phyloP scores from a whole-genome alignment of 2,113 vertebrate species.

The Sialia sialis region DNA sequence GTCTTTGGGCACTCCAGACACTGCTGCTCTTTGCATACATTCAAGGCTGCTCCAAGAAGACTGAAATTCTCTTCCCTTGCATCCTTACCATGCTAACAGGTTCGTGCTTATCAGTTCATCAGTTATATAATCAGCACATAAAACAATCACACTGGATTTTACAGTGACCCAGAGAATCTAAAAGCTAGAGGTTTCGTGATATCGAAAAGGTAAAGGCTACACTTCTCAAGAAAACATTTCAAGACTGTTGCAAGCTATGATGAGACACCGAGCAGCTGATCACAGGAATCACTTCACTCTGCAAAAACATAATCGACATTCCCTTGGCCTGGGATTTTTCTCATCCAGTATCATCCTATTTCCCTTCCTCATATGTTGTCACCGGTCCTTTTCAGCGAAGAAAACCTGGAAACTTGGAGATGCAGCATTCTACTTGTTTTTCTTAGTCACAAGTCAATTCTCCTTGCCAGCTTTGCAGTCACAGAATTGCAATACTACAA shows the following conservation, averaged over 20 bases:
- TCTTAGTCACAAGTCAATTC: background rate
- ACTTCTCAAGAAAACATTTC: background rate
- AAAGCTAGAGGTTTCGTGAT: background rate
- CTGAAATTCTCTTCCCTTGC: background rate
- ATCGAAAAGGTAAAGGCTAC: background rate
- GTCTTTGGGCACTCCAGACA: background rate
- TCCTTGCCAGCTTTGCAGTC: background rate
- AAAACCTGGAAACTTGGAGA: background rate
- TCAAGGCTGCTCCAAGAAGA: background rate
- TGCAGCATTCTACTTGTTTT: background rate
- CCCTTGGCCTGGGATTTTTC: background rate
- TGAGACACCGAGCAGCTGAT: background rate
- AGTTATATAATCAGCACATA: background rate
- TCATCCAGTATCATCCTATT: background rate
- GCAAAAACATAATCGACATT: background rate
- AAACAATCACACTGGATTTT: background rate
- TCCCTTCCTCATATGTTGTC: background rate
- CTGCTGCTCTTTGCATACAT: background rate
- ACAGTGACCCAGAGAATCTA: background rate
- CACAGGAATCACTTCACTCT: background rate
- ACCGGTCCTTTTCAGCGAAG: background rate
- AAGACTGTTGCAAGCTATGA: background rate
- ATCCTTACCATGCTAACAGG: background rate
- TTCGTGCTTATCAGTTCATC: background rate
- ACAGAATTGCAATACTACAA: background rate